Evolutionary conservation across 2,113 vertebrate species (phyloP), one percentile per base, ranked within the genome.

Genomic region (Microcebus tavaratra): DNA sequence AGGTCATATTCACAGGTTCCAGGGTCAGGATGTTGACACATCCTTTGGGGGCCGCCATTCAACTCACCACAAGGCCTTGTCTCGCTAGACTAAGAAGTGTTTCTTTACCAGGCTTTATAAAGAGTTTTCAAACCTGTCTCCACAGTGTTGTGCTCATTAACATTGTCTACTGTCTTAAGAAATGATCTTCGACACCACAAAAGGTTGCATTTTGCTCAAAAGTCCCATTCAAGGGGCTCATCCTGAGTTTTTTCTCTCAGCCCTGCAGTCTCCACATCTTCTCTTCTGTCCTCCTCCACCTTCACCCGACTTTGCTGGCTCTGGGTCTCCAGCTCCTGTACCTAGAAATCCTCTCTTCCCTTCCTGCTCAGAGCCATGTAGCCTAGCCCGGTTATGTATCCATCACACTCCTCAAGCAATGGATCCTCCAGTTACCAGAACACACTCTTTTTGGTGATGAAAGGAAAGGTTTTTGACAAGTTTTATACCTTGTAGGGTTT

Each of bases 1-100:
- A 90, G 57, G 23, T 88, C 70, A 68, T 31, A 96, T 76, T 91
- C 72, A 91, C 59, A 96, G 67, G 36, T 85, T 70, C 18, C 82
- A 72, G 55, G 3, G 42, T 82, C 78, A 94, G 34, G 8, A 36
- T 27, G 8, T 65, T 39, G 48, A 65, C 31, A 59, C 20, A 48
- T 70, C 50, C 76, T 82, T 76, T n/a, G 36, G 72, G 72, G 15
- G 15, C 73, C 11, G 17, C 68, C n/a, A 67, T 63, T 95, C 48
- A 92, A 87, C 21, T 20, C 21, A 76, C 55, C 53, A 29, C 14
- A 80, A 79, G 39, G 31, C 13, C 59, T 95, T 36, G 50, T 61
- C 50, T 90, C 21, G 36, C 45, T 88, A 8, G 59, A 88, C 45
- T 94, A 75, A 88, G 21, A 82, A 79, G 14, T 94, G 55, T 68